Percentiles rank a stretch among this genome's conserved stretches.
These are phyloP conservation scores for Osmoderma eremita DNA, from an alignment of 2,888 invertebrate species.

Conservation along the genomic window DNA sequence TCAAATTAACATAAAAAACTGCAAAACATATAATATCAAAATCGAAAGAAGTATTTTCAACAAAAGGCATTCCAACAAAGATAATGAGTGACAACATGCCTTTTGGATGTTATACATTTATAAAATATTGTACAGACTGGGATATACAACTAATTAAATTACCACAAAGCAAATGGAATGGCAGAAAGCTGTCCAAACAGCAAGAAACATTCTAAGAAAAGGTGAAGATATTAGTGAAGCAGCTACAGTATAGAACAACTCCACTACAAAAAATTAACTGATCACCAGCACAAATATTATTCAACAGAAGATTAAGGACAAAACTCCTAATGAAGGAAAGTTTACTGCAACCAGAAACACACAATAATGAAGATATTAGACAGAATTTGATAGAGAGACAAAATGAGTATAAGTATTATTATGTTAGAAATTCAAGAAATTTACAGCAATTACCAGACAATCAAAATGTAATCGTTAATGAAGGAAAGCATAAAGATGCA, in stretches of 20 bases:
- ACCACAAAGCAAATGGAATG: not conserved
- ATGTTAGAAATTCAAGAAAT: too few species aligned
- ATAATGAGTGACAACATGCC: not conserved
- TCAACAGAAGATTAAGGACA: too few species aligned
- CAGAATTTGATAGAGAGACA: too few species aligned
- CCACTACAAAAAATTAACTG: too few species aligned
- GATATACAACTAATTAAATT: not conserved
- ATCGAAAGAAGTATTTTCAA: not conserved
- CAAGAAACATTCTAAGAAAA: too few species aligned
- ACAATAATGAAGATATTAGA: too few species aligned
- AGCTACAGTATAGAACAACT: too few species aligned
- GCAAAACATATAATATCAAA: not conserved
- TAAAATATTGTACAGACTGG: not conserved
- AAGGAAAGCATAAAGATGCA: conserved; percentile 5
- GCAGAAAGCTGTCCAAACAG: too few species aligned
- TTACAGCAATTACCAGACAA: not conserved
- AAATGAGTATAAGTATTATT: too few species aligned
- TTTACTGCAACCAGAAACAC: not conserved
- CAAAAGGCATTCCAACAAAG: not conserved
- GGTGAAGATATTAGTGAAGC: too few species aligned
- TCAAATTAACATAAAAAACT: not conserved
- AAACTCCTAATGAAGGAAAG: too few species aligned
- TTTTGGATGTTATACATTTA: not conserved
- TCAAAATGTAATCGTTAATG: not conserved
- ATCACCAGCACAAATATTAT: too few species aligned